These are phyloP conservation scores for Girardinichthys multiradiatus DNA, from an alignment of 2,113 vertebrate species.

Conservation along the genomic window DNA sequence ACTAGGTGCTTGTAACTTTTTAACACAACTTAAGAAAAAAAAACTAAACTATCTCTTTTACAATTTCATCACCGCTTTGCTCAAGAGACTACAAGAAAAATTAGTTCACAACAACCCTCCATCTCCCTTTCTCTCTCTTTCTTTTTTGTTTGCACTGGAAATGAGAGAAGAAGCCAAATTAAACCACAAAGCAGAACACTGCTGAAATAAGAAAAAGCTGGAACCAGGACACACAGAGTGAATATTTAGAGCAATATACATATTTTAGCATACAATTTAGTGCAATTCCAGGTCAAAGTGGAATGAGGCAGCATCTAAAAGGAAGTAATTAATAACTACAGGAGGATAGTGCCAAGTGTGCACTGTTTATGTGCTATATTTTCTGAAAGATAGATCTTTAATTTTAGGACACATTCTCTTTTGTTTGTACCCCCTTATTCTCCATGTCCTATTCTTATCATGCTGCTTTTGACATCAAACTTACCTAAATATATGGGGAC, in stretches of 20 bases:
- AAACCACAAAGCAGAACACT: conserved; percentile 67
- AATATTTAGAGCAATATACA: conserved; percentile 67
- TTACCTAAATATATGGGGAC: conserved; percentile 59
- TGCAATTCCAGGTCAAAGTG: conserved; percentile 61
- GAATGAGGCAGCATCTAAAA: conserved; percentile 31
- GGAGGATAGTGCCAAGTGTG: conserved; percentile 24
- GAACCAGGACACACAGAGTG: conserved; percentile 65
- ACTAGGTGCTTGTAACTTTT: not conserved
- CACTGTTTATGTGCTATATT: conserved; percentile 20
- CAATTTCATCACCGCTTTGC: conserved; percentile 33
- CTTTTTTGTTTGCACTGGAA: conserved; percentile 33
- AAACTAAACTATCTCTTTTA: conserved; percentile 11
- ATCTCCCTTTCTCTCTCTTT: not conserved
- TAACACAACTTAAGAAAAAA: not conserved
- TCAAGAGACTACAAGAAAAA: conserved; percentile 41
- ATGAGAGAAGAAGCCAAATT: conserved; percentile 70
- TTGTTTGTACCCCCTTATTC: conserved; percentile 8
- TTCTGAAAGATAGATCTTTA: conserved; percentile 33
- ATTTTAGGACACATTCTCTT: conserved; percentile 29
- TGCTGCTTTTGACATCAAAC: conserved; percentile 53
- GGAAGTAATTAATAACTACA: conserved; percentile 26
- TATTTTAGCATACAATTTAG: conserved; percentile 63
- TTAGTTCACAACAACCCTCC: conserved; percentile 22
- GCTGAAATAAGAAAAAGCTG: conserved; percentile 64
- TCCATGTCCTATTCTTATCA: conserved; percentile 15